phyloP scores from a whole-genome alignment of 2,113 vertebrate genomes.

The Upupa epops region DNA sequence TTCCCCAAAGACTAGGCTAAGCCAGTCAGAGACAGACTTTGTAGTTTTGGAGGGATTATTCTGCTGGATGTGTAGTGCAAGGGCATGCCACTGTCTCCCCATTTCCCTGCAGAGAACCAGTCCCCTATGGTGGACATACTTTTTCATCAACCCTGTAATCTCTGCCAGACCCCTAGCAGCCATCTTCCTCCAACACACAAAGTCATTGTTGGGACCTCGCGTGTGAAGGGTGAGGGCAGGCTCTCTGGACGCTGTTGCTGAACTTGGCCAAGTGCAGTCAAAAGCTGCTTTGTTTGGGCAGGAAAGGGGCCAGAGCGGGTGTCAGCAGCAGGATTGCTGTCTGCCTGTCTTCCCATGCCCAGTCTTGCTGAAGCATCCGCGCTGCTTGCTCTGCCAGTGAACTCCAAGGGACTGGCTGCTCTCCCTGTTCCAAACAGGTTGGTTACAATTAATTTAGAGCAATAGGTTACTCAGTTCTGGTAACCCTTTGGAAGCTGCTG shows the following conservation, averaged over 20 bases:
- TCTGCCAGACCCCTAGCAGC: background rate
- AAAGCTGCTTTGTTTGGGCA: conserved; percentile 24
- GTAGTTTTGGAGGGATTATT: background rate
- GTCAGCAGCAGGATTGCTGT: background rate
- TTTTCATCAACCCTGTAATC: background rate
- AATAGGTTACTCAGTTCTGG: background rate
- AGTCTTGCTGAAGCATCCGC: background rate
- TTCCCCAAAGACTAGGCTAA: background rate
- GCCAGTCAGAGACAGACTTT: background rate
- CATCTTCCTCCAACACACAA: background rate
- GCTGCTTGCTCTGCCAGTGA: background rate
- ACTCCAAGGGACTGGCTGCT: fast-evolving
- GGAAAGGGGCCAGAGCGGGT: background rate
- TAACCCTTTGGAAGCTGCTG: background rate
- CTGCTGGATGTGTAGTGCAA: fast-evolving
- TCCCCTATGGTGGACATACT: background rate
- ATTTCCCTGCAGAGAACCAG: fast-evolving
- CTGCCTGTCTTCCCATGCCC: background rate
- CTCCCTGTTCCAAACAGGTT: background rate
- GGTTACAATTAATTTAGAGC: background rate
- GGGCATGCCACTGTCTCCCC: background rate
- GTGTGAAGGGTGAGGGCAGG: background rate
- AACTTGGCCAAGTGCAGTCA: background rate
- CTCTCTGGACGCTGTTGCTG: background rate
- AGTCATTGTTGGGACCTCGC: background rate